A percentile compares a stretch with the other conserved stretches of the same genome.
These are phyloP conservation scores for Tribolium madens DNA, from an alignment of 1,140 invertebrate species.

Conservation along the genomic window DNA sequence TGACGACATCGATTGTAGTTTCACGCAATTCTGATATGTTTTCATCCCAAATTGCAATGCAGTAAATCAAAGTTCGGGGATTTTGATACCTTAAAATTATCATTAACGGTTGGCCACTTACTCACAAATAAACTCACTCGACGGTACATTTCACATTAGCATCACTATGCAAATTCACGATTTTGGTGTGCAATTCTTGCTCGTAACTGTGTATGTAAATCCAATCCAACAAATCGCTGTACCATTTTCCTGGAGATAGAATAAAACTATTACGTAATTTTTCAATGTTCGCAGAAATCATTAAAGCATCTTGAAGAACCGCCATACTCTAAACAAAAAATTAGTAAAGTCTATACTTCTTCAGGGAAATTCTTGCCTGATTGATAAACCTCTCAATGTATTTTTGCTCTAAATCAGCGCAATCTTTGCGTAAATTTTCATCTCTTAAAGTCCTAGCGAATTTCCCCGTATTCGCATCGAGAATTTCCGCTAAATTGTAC, in stretches of 20 bases:
- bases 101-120: background rate
- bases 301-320: background rate
- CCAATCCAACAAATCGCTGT: conserved; percentile 47
- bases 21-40: background rate
- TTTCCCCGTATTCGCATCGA: conserved; percentile 61
- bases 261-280: conserved; percentile 45
- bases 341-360: background rate
- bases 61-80: background rate
- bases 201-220: conserved; percentile 30
- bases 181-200: conserved; percentile 43
- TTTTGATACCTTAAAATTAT: background rate
- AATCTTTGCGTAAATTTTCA: conserved; percentile 67
- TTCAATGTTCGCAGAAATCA: background rate
- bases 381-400: conserved; percentile 71
- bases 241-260: conserved; percentile 48
- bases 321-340: conserved; percentile 20
- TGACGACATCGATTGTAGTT: background rate
- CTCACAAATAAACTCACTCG: background rate
- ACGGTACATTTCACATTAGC: conserved; percentile 11
- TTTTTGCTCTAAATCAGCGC: conserved; percentile 69
- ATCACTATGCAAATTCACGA: background rate
- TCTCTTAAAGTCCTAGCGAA: conserved; percentile 70
- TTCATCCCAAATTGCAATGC: conserved; percentile 25
- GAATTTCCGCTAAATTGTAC: conserved; percentile 74
- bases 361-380: conserved; percentile 19